Evolutionary conservation across 2,888 invertebrate species (phyloP), one percentile per base, ranked within the genome.

Genomic region (Caenorhabditis angaria): DNA sequence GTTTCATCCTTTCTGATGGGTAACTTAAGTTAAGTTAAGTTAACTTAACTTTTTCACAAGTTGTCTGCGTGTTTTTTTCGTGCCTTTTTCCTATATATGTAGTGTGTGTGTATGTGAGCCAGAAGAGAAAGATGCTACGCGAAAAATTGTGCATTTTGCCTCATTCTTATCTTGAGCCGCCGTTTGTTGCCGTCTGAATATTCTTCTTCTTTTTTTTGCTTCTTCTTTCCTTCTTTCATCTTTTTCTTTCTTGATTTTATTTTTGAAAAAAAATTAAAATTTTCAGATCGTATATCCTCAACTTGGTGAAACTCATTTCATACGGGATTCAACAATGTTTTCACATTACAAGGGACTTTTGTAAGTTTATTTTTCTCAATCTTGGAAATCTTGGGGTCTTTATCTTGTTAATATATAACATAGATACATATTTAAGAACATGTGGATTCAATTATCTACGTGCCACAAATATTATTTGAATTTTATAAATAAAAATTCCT

Each of bases 61-160:
- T n/a, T 41, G 18, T 14, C 41, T 18, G 41, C 14, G 10, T 41
- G 41, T 41, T 41, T 41, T 18, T 41, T 41, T 41, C 41, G 3
- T 32, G 5, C 32, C 5, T 5, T 6, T 41, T 41, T 41, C 41
- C 41, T 18, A 41, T 41, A 41, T 41, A 41, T 18, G 41, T 18
- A 41, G 12, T 41, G 41, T 41, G 18, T 41, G 14, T 41, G 41
- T 41, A 41, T 41, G 41, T 41, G 41, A 41, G 41, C 41, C 41
- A 41, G 41, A 41, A 41, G 18, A 41, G 41, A 41, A 41, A 41
- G 41, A 41, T 41, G 41, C 41, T 41, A 41, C 41, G n/a, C n/a
- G 41, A 41, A 41, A 41, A 41, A 41, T 41, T 41, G 41, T 41
- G 41, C 41, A 41, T 41, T 41, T 41, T 41, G 41, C 41, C 41